Evolutionary conservation across 2,797 vertebrate species (phyloP).

Genomic region (Ispidina picta): DNA sequence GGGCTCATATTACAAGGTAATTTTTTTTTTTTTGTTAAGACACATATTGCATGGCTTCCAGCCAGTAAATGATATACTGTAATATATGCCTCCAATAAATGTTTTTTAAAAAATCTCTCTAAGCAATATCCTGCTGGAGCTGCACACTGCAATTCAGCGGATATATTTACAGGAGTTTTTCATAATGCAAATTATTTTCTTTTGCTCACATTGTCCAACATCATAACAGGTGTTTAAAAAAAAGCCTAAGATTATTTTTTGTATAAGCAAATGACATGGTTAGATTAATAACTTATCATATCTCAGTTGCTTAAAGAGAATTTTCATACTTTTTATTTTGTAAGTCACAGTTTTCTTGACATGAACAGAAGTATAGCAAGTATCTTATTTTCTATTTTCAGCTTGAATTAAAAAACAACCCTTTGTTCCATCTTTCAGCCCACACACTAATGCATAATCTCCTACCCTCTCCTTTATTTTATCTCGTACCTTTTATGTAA

Average conservation of each 20-base stretch:
- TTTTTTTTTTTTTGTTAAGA: constrained; percentile 82
- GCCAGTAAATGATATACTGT: constrained; percentile 84
- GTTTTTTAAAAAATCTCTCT: constrained; percentile 82
- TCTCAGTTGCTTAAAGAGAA: not conserved
- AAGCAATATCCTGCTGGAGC: constrained; percentile 76
- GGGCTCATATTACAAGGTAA: constrained; percentile 83
- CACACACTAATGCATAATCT: constrained; percentile 25
- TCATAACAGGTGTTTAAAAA: constrained; percentile 51
- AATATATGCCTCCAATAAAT: constrained; percentile 86
- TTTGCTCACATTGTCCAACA: constrained; percentile 52
- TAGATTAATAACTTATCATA: constrained; percentile 41
- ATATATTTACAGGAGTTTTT: constrained; percentile 79
- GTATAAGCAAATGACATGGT: constrained; percentile 51
- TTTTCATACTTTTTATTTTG: constrained; percentile 9
- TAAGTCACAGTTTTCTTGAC: constrained; percentile 49
- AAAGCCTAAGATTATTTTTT: constrained; percentile 51
- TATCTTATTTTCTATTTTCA: constrained; percentile 70
- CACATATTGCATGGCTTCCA: constrained; percentile 85
- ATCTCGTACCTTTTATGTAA: constrained; percentile 44
- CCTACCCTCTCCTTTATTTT: constrained; percentile 43
- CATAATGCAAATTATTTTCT: constrained; percentile 77
- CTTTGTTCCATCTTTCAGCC: constrained; percentile 56
- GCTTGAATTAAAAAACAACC: constrained; percentile 62
- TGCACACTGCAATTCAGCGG: constrained; percentile 65
- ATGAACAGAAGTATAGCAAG: constrained; percentile 37